Conservation (phyloP, 2,113 vertebrate species). For the Euleptes europaea region DNA sequence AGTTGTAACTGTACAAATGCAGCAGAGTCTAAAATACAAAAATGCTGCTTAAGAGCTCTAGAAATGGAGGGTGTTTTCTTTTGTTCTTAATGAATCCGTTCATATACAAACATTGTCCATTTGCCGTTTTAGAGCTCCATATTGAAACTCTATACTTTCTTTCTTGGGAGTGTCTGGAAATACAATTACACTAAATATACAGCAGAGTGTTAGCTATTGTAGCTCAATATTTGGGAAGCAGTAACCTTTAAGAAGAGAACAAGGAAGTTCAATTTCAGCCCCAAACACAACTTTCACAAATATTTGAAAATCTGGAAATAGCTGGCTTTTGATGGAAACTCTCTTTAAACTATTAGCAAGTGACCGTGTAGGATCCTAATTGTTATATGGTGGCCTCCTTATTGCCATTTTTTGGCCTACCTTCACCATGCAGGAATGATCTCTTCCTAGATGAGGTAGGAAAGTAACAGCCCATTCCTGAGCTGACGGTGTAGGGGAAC, state of each 20-base stretch:
- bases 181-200: conserved; percentile 1
- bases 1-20: background rate
- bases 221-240: conserved; percentile 36
- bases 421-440: too few relatives aligned
- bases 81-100: background rate
- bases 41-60: background rate
- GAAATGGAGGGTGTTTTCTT: background rate
- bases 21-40: background rate
- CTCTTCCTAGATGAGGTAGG: too few relatives aligned
- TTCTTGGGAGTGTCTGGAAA: background rate
- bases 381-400: too few relatives aligned
- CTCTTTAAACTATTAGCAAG: background rate
- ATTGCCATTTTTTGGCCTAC: too few relatives aligned
- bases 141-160: background rate
- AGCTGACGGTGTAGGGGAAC: too few relatives aligned
- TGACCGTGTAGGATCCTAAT: background rate
- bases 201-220: conserved; percentile 17
- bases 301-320: background rate
- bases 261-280: conserved; percentile 24
- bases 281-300: background rate
- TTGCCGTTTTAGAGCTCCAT: background rate
- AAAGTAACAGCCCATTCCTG: too few relatives aligned
- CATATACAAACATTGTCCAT: background rate
- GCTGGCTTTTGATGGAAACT: conserved; percentile 17
- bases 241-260: conserved; percentile 45